Percentiles rank a stretch among this genome's conserved stretches.
Conservation (phyloP, 2,797 vertebrate species). For the Setipinna tenuifilis region DNA sequence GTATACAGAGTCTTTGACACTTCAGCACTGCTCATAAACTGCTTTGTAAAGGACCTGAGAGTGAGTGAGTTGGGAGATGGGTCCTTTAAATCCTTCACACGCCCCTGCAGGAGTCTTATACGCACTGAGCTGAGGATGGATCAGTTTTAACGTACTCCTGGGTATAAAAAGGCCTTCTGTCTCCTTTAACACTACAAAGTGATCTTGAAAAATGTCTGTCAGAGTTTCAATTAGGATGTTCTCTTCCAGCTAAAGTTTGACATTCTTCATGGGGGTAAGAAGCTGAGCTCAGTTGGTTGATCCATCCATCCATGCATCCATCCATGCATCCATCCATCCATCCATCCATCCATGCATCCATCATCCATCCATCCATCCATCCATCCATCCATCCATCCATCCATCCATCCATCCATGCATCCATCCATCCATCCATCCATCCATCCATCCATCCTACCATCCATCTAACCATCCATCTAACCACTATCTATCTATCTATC, state of each 20-base stretch:
- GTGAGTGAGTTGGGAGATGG: background rate
- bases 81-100: background rate
- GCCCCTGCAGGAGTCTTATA: background rate
- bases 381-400: too few species aligned
- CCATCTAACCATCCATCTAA: background rate
- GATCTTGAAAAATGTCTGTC: too few species aligned
- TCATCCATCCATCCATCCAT: too few species aligned
- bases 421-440: too few species aligned
- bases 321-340: too few species aligned
- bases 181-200: background rate
- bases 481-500: background rate
- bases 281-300: too few species aligned
- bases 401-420: too few species aligned
- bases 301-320: too few species aligned
- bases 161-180: background rate
- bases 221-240: too few species aligned
- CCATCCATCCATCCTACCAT: background rate
- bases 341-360: too few species aligned
- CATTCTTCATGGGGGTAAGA: too few species aligned
- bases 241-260: too few species aligned
- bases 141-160: background rate
- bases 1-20: conserved; percentile 31
- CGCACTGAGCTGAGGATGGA: background rate
- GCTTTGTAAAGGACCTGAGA: conserved; percentile 4
- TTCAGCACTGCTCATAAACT: conserved; percentile 7